Conservation (phyloP, 2,888 invertebrate species). For the Steinernema scapterisci region DNA sequence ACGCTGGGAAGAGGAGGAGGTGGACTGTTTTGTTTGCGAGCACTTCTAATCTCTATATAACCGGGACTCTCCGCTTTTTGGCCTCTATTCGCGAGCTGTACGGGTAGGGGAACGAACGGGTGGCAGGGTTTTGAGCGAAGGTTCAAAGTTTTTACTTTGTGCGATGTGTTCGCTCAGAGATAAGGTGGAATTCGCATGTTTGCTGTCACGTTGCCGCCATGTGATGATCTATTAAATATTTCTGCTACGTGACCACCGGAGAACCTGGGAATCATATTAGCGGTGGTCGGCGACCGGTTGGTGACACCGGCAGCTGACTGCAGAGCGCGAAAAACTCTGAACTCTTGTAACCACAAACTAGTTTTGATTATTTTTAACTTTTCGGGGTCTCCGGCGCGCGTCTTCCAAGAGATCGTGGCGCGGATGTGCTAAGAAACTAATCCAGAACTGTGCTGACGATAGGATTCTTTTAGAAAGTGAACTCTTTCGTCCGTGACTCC, state of each 20-base stretch:
- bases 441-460: background rate
- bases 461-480: background rate
- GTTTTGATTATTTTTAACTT: conserved; percentile 20
- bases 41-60: too few relatives aligned
- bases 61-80: too few relatives aligned
- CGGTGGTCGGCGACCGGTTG: background rate
- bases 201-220: conserved; percentile 2
- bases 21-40: too few relatives aligned
- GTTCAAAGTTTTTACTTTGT: too few relatives aligned
- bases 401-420: background rate
- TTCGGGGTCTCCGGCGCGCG: background rate
- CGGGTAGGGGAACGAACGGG: too few relatives aligned
- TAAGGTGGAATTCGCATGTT: too few relatives aligned
- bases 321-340: background rate
- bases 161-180: too few relatives aligned
- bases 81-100: too few relatives aligned
- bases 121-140: too few relatives aligned
- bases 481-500: conserved; percentile 23
- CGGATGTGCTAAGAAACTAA: background rate
- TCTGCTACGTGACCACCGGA: background rate
- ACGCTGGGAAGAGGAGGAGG: too few relatives aligned
- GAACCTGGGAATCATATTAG: background rate
- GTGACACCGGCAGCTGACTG: background rate
- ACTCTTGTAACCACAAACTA: conserved; percentile 8
- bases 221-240: background rate